Evolutionary conservation across 1,140 invertebrate species (phyloP), one percentile per base, ranked within the genome.

Genomic region (Parasteatoda tepidariorum): DNA sequence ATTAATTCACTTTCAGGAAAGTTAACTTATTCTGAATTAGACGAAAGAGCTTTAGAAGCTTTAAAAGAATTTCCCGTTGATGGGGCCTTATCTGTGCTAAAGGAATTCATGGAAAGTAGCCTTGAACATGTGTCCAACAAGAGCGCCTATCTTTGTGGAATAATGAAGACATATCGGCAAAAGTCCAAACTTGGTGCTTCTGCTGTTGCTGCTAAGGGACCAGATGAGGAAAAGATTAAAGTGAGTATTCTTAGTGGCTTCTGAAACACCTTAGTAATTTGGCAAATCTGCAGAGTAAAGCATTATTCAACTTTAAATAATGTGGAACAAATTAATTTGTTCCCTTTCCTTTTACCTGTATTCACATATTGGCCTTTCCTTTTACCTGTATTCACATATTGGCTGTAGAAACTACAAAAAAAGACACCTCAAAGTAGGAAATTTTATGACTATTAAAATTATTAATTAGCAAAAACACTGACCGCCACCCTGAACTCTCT

Each of bases 71-170:
- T 98, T 91, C 96, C 96, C 88, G 94, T 96, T 82, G 96, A 98
- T 89, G 96, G 95, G 91, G 95, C 95, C 88, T 92, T 97, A 88
- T 95, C 94, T 91, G 96, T 97, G 87, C 91, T 98, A 87, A 95
- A 94, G 89, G 95, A 98, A 91, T 98, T 98, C 91, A 92, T 97
- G 86, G 96, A 98, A 90, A 97, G 95, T 87, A 98, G 97, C 92
- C 91, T 99, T 88, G 96, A 98, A 91, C 97, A 98, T 93, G 97
- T 99, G 87, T 96, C 95, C 85, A 99, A 99, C 92, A 99, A 99
- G 92, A 98, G 96, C 89, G 97, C 97, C 87, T 98, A 96, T 91
- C 91, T 98, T 86, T 99, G 97, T 92, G 97, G 97, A 88, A 96
- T 98, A 86, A 98, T 98, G 96, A 98, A 98, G 91, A 98, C 96